Evolutionary conservation across 2,113 vertebrate genomes (phyloP), one percentile per base, ranked within the genome.

Genomic region (Porphyrio hochstetteri): DNA sequence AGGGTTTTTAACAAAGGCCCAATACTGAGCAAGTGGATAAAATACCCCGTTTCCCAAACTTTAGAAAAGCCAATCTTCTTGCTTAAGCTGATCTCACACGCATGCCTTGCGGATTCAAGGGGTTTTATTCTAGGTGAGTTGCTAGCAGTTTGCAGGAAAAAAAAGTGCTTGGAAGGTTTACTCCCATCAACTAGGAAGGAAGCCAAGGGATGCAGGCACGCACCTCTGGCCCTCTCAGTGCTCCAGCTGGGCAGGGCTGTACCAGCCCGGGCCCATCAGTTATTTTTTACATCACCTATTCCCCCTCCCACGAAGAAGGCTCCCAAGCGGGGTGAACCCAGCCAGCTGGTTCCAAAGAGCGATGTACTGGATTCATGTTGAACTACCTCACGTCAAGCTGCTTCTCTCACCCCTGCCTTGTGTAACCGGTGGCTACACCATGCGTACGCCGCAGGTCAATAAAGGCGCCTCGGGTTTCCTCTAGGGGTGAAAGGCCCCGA

Each of bases 111-210:
- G 35, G 46, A 55, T 0, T 1, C 6, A 11, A 3, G 21, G 10
- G 44, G 13, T 8, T 13, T 52, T 16, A 27, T 46, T 33, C n/a
- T 21, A 15, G 2, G 14, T 0, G n/a, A 86, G 59, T 36, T 2
- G 16, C 52, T 7, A 17, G 21, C 4, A 7, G 13, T 4, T 0
- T 2, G 40, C 0, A 3, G 10, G 33, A 48, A 20, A 48, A 8
- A 23, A 11, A 48, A 1, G 3, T 0, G 10, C n/a, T 9, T 5
- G 0, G 7, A 5, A 12, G 4, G 3, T 21, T 83, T 14, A 23
- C 48, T 28, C 31, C 31, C 20, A 4, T 0, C 0, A 28, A 35
- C 3, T 16, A 7, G 24, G 57, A 9, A 9, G 27, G 57, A 9
- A 3, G 23, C 4, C 3, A 1, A 5, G 4, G 38, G 38, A 8